Conservation (phyloP, 2,888 invertebrate species). For the Calliscelio sp. region DNA sequence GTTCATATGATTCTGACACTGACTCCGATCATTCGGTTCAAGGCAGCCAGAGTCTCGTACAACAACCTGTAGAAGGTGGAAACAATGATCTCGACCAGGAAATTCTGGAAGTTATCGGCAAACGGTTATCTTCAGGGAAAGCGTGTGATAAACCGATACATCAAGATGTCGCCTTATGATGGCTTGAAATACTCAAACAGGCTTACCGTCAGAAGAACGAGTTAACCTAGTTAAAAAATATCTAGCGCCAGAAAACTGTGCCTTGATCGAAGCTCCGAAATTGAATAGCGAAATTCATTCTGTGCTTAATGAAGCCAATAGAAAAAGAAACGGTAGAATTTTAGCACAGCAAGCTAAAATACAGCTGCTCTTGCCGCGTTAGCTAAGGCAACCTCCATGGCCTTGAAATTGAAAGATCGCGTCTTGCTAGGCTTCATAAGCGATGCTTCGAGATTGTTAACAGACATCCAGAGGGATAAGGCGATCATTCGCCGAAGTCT, state of each 20-base stretch:
- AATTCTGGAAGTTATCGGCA: slow-evolving; percentile 12
- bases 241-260: slow-evolving; percentile 33
- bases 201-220: slow-evolving; percentile 37
- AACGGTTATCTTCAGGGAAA: slow-evolving; percentile 1
- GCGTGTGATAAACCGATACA: slow-evolving; percentile 13
- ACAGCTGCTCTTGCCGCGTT: slow-evolving; percentile 33
- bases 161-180: slow-evolving; percentile 13
- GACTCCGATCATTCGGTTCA: not conserved
- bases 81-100: slow-evolving; percentile 4
- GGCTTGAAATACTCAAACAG: slow-evolving; percentile 29
- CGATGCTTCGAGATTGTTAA: slow-evolving; percentile 12
- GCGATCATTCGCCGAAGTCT: slow-evolving; percentile 33
- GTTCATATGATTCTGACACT: too few relatives aligned
- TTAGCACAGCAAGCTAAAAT: slow-evolving; percentile 58
- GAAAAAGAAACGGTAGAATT: slow-evolving; percentile 51
- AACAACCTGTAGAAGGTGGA: not conserved
- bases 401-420: slow-evolving; percentile 7
- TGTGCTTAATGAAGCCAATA: not conserved
- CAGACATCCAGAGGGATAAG: slow-evolving; percentile 39
- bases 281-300: slow-evolving; percentile 12
- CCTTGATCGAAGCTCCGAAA: slow-evolving; percentile 23
- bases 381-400: slow-evolving; percentile 17
- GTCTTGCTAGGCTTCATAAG: slow-evolving; percentile 5
- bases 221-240: slow-evolving; percentile 42
- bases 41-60: not conserved